Conservation (phyloP, 1,140 invertebrate species). For the Trachymyrmex septentrionalis region DNA sequence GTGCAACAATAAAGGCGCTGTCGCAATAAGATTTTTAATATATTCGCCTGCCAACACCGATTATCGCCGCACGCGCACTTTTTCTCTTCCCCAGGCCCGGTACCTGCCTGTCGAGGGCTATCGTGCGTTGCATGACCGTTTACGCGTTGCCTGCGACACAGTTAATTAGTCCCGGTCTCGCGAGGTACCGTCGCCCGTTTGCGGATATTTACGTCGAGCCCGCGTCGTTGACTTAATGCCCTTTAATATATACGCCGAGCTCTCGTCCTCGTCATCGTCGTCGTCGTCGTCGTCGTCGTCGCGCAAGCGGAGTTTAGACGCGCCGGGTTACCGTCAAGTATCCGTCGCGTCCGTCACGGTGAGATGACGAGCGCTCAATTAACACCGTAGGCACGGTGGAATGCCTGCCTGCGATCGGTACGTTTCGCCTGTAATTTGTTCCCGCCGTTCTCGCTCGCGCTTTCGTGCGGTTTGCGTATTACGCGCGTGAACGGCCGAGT, state of each 20-base stretch:
- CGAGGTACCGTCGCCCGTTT: constrained; percentile 21
- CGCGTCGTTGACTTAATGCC: constrained; percentile 41
- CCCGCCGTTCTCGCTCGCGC: constrained; percentile 32
- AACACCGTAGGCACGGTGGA: constrained; percentile 46
- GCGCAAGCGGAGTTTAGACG: constrained; percentile 33
- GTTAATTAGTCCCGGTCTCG: constrained; percentile 64
- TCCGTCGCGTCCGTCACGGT: constrained; percentile 31
- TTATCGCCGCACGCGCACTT: constrained; percentile 5
- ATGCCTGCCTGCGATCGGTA: constrained; percentile 51
- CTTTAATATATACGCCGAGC: constrained; percentile 31
- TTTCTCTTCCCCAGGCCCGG: not conserved
- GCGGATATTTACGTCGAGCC: constrained; percentile 54
- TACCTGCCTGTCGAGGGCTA: not conserved
- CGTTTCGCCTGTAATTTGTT: constrained; percentile 59
- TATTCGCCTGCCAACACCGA: constrained; percentile 51
- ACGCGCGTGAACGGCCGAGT: constrained; percentile 21
- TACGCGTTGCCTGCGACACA: constrained; percentile 24
- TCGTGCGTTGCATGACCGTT: not conserved
- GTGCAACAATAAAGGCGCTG: constrained; percentile 48
- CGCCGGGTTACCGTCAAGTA: constrained; percentile 31
- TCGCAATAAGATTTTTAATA: constrained; percentile 65
- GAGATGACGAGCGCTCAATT: constrained; percentile 60
- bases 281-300: no score
- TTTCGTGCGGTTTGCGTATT: constrained; percentile 46
- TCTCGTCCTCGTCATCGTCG: constrained; percentile 6